phyloP scores from a whole-genome alignment of 1,140 invertebrate genomes.

The Papilio aristodemus region DNA sequence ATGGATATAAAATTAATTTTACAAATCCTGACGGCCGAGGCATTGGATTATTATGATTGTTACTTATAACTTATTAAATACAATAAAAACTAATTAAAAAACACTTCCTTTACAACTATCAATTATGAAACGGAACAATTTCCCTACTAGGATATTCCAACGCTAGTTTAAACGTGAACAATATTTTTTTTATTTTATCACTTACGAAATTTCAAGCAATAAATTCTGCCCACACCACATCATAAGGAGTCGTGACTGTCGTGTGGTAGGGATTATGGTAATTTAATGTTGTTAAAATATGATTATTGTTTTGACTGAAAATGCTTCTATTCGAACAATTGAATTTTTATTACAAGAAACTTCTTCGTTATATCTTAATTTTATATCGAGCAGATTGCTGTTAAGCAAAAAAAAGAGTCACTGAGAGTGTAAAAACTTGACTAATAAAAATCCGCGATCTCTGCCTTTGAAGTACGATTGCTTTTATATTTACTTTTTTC shows the following conservation, averaged over 20 bases:
- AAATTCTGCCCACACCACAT: constrained; percentile 25
- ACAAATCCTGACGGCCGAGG: too few species aligned
- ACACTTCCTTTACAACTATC: too few species aligned
- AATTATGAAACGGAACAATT: too few species aligned
- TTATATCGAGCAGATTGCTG: too few species aligned
- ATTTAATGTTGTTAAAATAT: constrained; percentile 20
- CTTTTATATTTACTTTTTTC: too few species aligned
- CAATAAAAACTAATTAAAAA: too few species aligned
- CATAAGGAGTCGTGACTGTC: constrained; percentile 1
- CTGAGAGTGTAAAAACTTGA: neutral
- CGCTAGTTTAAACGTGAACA: neutral
- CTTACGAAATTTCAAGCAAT: constrained; percentile 12
- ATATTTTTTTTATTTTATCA: neutral
- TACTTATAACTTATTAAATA: too few species aligned
- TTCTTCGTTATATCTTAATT: too few species aligned
- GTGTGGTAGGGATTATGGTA: constrained; percentile 27
- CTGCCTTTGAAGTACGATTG: too few species aligned
- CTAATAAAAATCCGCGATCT: neutral
- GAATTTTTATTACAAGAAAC: neutral
- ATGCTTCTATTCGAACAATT: neutral
- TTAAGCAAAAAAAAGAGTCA: neutral
- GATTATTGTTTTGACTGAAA: constrained; percentile 2
- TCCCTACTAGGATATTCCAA: neutral
- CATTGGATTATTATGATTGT: too few species aligned
- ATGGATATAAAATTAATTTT: neutral